Evolutionary conservation across 2,113 vertebrate genomes (phyloP).

Genomic region (Brachyhypopomus gauderio): DNA sequence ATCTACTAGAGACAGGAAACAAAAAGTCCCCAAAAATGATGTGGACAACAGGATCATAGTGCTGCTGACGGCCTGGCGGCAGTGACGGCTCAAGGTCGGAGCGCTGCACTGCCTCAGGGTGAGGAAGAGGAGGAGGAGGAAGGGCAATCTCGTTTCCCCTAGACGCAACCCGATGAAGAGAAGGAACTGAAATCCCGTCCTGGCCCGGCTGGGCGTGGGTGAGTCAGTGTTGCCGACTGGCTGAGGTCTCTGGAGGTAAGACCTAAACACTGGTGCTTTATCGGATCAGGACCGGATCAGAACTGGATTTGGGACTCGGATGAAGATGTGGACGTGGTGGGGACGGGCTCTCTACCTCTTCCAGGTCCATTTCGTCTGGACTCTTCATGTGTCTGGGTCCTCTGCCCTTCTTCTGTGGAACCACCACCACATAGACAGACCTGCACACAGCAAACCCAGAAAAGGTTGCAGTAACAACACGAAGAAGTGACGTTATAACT

Average conservation of each 20-base stretch:
- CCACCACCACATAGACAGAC: conserved; percentile 89
- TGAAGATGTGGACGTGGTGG: background rate
- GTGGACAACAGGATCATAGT: conserved; percentile 11
- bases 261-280: too few relatives aligned
- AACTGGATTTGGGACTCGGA: background rate
- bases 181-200: background rate
- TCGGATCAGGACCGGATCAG: too few relatives aligned
- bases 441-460: conserved; percentile 62
- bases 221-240: too few relatives aligned
- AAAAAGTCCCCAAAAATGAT: conserved; percentile 26
- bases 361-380: conserved; percentile 94
- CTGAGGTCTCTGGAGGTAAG: background rate
- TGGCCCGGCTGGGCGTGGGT: background rate
- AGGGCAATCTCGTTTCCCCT: conserved; percentile 61
- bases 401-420: conserved; percentile 83
- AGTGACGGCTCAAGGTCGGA: conserved; percentile 62
- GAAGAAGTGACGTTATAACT: conserved; percentile 1
- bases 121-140: conserved; percentile 49
- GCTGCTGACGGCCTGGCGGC: conserved; percentile 4
- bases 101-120: conserved; percentile 25
- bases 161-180: conserved; percentile 10
- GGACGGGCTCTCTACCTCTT: conserved; percentile 78
- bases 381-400: conserved; percentile 81
- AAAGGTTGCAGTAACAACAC: background rate
- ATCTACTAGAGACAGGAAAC: conserved; percentile 6